These are phyloP conservation scores for Halcyon leucocephala DNA, from an alignment of 2,797 vertebrate species.

Conservation along the genomic window DNA sequence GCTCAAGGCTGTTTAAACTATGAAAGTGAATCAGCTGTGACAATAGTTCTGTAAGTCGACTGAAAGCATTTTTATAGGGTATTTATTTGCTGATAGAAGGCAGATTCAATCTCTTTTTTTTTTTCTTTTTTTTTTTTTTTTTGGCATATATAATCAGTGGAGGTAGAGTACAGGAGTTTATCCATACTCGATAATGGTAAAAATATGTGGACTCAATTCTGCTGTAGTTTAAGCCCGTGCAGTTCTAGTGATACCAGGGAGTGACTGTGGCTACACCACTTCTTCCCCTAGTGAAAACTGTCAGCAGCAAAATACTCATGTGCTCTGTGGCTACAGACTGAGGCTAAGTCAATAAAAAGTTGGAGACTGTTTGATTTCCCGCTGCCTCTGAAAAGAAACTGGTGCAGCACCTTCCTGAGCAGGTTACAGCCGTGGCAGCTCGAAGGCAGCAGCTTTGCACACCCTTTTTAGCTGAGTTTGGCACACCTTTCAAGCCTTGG, in stretches of 20 bases:
- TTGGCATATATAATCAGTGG: neutral
- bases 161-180: neutral
- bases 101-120: neutral
- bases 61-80: neutral
- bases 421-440: neutral
- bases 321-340: neutral
- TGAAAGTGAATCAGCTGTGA: neutral
- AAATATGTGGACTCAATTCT: neutral
- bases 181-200: neutral
- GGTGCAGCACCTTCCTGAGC: accelerated
- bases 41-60: neutral
- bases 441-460: neutral
- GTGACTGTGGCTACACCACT: neutral
- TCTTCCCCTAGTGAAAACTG: neutral
- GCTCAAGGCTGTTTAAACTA: neutral
- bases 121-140: neutral
- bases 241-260: neutral
- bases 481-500: neutral
- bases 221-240: neutral
- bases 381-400: accelerated
- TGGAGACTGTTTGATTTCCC: neutral
- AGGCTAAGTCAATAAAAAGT: neutral
- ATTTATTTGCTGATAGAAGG: neutral
- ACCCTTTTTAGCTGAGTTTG: neutral
- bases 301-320: accelerated